A percentile compares a stretch with the other conserved stretches of the same genome.
Evolutionary conservation across 2,888 invertebrate genomes (phyloP).

Genomic region (Platycheirus albimanus): DNA sequence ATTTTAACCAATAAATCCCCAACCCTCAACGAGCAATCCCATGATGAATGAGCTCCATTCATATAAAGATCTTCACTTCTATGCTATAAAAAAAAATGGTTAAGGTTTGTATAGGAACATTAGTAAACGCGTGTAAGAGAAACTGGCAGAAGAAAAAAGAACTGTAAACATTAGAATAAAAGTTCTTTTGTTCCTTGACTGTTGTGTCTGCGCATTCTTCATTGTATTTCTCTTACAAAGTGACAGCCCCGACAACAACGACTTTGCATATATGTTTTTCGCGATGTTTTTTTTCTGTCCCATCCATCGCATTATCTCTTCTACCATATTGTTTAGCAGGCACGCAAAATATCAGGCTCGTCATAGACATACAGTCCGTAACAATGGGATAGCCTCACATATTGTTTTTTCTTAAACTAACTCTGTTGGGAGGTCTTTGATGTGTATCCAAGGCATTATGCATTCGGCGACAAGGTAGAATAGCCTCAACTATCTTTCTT

Average conservation of each 20-base stretch:
- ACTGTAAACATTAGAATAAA: slow-evolving; percentile 36
- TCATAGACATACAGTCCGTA: too few relatives aligned
- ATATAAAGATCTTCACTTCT: too few relatives aligned
- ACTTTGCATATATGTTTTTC: slow-evolving; percentile 15
- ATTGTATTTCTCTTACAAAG: slow-evolving; percentile 2
- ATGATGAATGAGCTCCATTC: too few relatives aligned
- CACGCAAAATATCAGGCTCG: neutral
- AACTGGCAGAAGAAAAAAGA: neutral
- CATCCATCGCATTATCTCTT: slow-evolving; percentile 17
- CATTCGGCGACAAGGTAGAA: too few relatives aligned
- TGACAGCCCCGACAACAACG: neutral
- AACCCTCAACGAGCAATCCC: too few relatives aligned
- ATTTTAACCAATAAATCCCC: too few relatives aligned
- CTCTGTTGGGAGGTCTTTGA: too few relatives aligned
- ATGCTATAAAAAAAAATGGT: too few relatives aligned
- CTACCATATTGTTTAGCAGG: neutral
- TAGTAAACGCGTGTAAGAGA: neutral
- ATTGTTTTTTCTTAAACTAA: too few relatives aligned
- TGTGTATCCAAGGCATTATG: too few relatives aligned
- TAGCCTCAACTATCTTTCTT: too few relatives aligned
- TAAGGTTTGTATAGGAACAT: neutral
- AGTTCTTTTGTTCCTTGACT: slow-evolving; percentile 31
- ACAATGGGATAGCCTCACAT: too few relatives aligned
- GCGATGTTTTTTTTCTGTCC: slow-evolving; percentile 24
- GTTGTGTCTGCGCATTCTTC: slow-evolving; percentile 7